A percentile compares a stretch with the other conserved stretches of the same genome.
Conservation (phyloP, 2,888 invertebrate genomes). For the Metellina segmentata region DNA sequence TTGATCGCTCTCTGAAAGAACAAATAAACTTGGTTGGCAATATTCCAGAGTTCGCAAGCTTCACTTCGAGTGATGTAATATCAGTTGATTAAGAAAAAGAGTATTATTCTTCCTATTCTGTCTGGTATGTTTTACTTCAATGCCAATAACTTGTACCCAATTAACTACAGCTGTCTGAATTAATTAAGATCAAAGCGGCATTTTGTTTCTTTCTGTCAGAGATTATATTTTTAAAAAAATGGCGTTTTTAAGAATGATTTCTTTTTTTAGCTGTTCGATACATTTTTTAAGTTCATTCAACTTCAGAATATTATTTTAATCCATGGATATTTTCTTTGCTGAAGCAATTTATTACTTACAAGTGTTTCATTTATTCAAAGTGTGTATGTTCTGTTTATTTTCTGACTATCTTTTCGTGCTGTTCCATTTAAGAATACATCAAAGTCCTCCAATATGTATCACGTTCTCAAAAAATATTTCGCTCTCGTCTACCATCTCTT, state of each 20-base stretch:
- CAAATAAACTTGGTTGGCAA: background rate
- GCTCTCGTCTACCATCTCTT: no score
- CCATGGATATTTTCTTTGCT: no score
- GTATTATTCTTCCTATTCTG: background rate
- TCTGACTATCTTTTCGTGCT: no score
- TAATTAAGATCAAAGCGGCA: background rate
- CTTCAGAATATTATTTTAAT: background rate
- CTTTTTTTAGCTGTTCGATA: background rate
- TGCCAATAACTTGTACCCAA: background rate
- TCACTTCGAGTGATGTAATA: background rate
- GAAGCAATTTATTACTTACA: no score
- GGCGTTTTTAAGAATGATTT: background rate
- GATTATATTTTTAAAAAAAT: background rate
- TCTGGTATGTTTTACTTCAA: background rate
- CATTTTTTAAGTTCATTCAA: background rate
- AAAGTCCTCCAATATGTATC: no score
- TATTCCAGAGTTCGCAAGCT: background rate
- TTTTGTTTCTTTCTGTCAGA: background rate
- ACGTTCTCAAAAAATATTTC: no score
- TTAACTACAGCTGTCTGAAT: background rate
- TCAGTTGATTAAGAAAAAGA: background rate
- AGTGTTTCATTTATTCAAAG: no score
- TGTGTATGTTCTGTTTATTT: no score
- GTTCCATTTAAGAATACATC: no score
- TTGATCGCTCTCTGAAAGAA: conserved; percentile 55